Base-by-base conservation (phyloP, 2,888 invertebrate species). In the Stratiomys singularior region DNA sequence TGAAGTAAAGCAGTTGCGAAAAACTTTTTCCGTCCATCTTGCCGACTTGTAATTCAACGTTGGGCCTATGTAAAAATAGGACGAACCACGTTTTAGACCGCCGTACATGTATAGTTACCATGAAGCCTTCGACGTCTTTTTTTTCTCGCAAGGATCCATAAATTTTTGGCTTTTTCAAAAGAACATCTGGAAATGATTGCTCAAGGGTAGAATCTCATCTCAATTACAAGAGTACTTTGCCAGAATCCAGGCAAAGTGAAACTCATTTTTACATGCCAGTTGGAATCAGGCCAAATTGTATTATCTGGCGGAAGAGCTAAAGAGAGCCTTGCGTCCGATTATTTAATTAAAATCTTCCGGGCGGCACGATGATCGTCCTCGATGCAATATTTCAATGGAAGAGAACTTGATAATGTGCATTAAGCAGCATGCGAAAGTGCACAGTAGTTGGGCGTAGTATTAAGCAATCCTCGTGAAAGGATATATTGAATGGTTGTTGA, bases 111-210 rank as follows among this genome's bases (percentile, higher is more conserved):
- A 27, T 23, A 27, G 1, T 63, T 27, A 11, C 7, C 28, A 7
- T 2, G 52, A 60, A 44, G 37, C 9, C 30, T 9, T 52, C 52
- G 11, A 18, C 18, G 9, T 30, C 11, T 23, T n/a, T 25, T 52
- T 72, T 58, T 72, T 74, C 37, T 46, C 21, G 9, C 37, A 37
- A 76, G 77, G 69, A 77, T 67, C 79, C 79, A 79, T 79, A 79
- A 79, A 79, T 79, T 77, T 63, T 77, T 76, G 77, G 76, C 79
- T 77, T 77, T 77, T 79, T 64, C 63, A 79, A 79, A 79, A 78
- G 79, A 79, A 79, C 79, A 79, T 77, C 79, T 79, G 79, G 79
- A 79, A 79, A 78, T 79, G 79, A 79, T 79, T 77, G 79, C 79
- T 77, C 77, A 77, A 79, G 79, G 79, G 76, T 79, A 77, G 79